Evolutionary conservation across 2,888 invertebrate species (phyloP), one percentile per base, ranked within the genome.

Genomic region (Aphidoletes aphidimyza): DNA sequence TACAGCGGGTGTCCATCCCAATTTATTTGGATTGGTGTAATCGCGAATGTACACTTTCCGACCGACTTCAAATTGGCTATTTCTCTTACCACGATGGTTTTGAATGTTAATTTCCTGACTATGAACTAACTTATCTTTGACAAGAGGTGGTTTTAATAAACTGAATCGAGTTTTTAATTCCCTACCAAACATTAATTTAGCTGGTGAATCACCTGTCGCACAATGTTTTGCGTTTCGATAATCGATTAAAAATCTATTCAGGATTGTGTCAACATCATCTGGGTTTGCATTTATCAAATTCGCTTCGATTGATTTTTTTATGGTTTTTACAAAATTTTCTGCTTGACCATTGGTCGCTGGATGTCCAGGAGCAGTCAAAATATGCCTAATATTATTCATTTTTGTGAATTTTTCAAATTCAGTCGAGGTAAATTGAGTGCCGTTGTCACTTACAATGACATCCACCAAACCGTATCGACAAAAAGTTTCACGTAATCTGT

Each of bases 241-340:
- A 47, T 47, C 47, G 17, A 47, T 17, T 47, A 83, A 37, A 83
- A 36, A 83, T 36, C 36, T 5, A 37, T 36, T 11, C 11, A 83
- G 14, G 9, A 83, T 8, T 8, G 22, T 37, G 5, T 34, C 9
- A 1, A 30, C 34, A 83, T 34, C 37, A 8, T 36, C 19, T 34
- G n/a, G 5, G 6, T 83, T 34, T 34, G 34, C 19, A 2, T 14
- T 19, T 47, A 17, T 19, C 6, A 47, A 47, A 2, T 11, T 47
- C 17, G 9, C 47, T 17, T 17, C 19, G 17, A 47, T 9, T 47
- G 47, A 47, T 19, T 47, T 47, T 47, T 86, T 86, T 78, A 86
- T 19, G 0, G 84, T 86, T 85, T 86, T 86, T 0, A 86, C 86
- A 0, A 36, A 30, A 84, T 86, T 86, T 36, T 84, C 84, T 36